Base-by-base conservation (phyloP, 2,888 invertebrate species). In the Phyllotreta cruciferae region DNA sequence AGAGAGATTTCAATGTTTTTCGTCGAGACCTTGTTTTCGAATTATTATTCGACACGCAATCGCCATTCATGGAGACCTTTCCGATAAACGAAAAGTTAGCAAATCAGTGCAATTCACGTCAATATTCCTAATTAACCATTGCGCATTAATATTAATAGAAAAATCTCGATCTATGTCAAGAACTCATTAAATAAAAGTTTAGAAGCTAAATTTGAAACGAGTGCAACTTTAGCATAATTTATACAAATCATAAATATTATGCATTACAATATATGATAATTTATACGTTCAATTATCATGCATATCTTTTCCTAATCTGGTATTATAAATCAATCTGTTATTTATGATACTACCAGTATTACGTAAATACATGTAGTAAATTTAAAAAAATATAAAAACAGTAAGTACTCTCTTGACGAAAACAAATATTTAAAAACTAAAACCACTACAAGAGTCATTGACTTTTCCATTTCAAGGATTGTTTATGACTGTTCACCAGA, bases 211-310 rank as follows among this genome's bases (percentile, higher is more conserved):
- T 47, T 47, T 14, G 47, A 47, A 47, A 47, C 14, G 47, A 47
- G 47, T 47, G 47, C 47, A 47, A 47, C 11, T 47, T 47, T 47
- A 47, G 47, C 47, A 47, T 47, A 47, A 47, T 47, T 11, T 47
- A 47, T 47, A 47, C 47, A 47, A 47, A 34, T 14, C 13, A 47
- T 34, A 47, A 47, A 47, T 47, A 47, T 47, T 47, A 14, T 47
- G 11, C 47, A 47, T 47, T 24, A 47, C 13, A 47, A 47, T 47
- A 47, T 47, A 47, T 47, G 47, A 47, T 47, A 47, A 47, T 47
- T 1, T 47, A 47, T 47, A 47, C 13, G 34, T 47, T 47, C 47
- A 47, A 44, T 44, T n/a, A 44, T 44, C 44, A 44, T 44, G 44
- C 10, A n/a, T 44, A 44, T 44, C 7, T 44, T 44, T 47, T 47